Evolutionary conservation across 2,113 vertebrate genomes (phyloP).

Genomic region (Silurus meridionalis): DNA sequence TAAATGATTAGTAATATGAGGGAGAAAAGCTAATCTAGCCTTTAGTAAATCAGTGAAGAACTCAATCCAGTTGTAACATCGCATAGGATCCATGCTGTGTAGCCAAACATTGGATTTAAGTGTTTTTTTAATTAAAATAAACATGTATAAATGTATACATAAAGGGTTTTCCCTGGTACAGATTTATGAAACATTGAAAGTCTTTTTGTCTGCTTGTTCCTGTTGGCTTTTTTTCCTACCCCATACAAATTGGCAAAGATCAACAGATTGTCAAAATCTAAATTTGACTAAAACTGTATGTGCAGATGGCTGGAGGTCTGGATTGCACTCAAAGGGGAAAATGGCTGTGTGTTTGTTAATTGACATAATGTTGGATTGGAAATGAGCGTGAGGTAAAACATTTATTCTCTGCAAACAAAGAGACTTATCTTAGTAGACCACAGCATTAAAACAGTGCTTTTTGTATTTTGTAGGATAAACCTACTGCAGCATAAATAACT

Average conservation of each 20-base stretch:
- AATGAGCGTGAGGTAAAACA: constrained; percentile 9
- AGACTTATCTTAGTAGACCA: constrained; percentile 46
- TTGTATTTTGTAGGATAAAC: constrained; percentile 56
- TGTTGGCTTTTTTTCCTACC: constrained; percentile 66
- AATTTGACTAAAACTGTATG: constrained; percentile 34
- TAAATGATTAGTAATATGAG: constrained; percentile 76
- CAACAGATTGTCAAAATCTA: constrained; percentile 44
- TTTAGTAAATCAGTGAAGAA: constrained; percentile 83
- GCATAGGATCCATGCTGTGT: constrained; percentile 47
- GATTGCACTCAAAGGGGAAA: not conserved
- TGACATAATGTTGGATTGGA: constrained; percentile 10
- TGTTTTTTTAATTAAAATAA: constrained; percentile 16
- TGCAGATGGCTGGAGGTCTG: constrained; percentile 25
- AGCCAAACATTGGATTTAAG: constrained; percentile 17
- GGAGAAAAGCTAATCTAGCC: constrained; percentile 74
- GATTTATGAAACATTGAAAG: not conserved
- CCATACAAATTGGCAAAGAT: constrained; percentile 59
- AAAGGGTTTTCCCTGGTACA: constrained; percentile 29
- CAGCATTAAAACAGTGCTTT: constrained; percentile 48
- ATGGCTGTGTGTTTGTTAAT: constrained; percentile 17
- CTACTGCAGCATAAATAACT: constrained; percentile 52
- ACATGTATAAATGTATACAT: constrained; percentile 30
- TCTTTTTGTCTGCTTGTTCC: constrained; percentile 59
- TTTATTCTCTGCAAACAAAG: constrained; percentile 24
- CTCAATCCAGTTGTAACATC: constrained; percentile 85